Base-by-base conservation (phyloP, 2,113 vertebrate species). In the Chloropsis cyanopogon region DNA sequence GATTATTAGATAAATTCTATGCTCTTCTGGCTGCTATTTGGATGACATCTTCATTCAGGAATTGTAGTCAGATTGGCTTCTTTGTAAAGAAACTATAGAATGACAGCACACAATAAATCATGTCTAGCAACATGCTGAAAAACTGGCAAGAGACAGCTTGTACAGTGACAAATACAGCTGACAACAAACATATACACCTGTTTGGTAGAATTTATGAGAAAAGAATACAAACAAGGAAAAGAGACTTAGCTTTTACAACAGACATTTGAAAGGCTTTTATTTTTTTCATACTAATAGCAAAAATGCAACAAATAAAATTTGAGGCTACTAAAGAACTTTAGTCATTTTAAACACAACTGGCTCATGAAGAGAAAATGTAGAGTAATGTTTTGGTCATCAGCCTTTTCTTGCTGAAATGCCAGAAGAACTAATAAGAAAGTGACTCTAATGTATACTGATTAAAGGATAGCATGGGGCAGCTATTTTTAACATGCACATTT, bases 61-160 rank as follows among this genome's bases (percentile, higher is more conserved):
- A 89, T 33, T 52, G 57, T 93, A 95, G 90, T 97, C 79, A 96
- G 71, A 97, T 97, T 97, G 97, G 57, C 84, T 96, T 96, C 97
- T 97, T 97, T 97, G 72, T 94, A 95, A 95, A 82, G 92, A 97
- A 97, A 93, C 69, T 89, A 29, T 83, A 84, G 96, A 84, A 97
- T 84, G 94, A 97, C 96, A 97, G 94, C 83, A 85, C 86, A 97
- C 93, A 97, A 98, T 98, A 98, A 98, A 98, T 98, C 97, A 98
- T 92, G 72, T 96, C 95, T 97, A 98, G 96, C 97, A 94, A 94
- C 97, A 96, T 88, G 88, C 94, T 97, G 96, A 94, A 97, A 98
- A 96, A 79, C 95, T 97, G 97, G 94, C 97, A 94, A 96, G 92
- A 97, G 95, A 93, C 96, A 97, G 87, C 90, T 97, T 89, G 92